Evolutionary conservation across 2,888 invertebrate species (phyloP).

Genomic region (Mimumesa dahlbomi): DNA sequence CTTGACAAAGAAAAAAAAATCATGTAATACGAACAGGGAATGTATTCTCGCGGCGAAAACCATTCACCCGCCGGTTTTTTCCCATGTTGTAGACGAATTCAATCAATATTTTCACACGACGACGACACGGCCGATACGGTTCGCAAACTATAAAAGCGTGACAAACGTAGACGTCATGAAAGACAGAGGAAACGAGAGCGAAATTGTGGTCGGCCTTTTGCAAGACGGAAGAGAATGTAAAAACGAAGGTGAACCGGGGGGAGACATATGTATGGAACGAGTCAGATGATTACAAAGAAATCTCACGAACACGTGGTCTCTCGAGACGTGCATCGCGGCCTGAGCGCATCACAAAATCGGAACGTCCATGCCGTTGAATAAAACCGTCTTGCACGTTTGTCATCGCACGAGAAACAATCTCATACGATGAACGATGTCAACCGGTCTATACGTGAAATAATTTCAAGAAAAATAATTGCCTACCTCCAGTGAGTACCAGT

Average conservation of each 20-base stretch:
- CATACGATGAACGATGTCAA: conserved; percentile 2
- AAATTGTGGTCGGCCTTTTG: not conserved
- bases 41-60: not conserved
- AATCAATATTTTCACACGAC: conserved; percentile 27
- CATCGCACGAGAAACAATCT: conserved; percentile 2
- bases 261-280: not conserved
- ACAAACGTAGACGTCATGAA: conserved; percentile 11
- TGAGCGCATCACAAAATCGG: no score
- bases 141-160: not conserved
- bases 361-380: no score
- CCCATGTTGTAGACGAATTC: conserved; percentile 6
- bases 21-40: no score
- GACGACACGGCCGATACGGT: no score
- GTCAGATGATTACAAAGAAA: not conserved
- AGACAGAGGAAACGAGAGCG: not conserved
- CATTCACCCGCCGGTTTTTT: not conserved
- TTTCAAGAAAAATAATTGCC: conserved; percentile 76
- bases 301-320: conserved; percentile 50
- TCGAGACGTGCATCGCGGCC: conserved; percentile 7
- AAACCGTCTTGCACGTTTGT: no score
- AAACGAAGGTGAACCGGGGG: conserved; percentile 7
- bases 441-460: not conserved
- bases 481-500: conserved; percentile 94
- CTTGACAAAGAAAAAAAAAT: no score
- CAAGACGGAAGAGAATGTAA: not conserved